Evolutionary conservation across 2,888 invertebrate species (phyloP), one percentile per base, ranked within the genome.

Genomic region (Trichogramma dendrolimi): DNA sequence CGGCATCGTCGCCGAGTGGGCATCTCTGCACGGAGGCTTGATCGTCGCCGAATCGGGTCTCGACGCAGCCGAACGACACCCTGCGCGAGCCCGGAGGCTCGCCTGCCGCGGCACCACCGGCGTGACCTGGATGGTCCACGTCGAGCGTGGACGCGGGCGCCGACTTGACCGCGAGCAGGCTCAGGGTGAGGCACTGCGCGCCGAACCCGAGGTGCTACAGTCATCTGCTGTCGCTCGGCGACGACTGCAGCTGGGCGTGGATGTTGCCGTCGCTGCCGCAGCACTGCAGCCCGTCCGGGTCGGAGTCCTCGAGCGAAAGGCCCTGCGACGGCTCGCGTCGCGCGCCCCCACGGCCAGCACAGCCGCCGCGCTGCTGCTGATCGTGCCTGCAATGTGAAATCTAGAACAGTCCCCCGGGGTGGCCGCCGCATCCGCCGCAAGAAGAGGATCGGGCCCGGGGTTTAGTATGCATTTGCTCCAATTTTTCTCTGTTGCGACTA

Each of bases 281-380:
- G 73, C 58, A 53, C 66, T 63, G 54, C 8, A 43, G 52, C 66
- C 76, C 64, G 27, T 78, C 77, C 39, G 72, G 75, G 67, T 78
- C 78, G 42, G 78, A 78, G 61, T 78, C 78, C 66, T 78, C 78
- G 69, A 78, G 74, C 63, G 77, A 78, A 53, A 72, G 71, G 10
- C 77, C 76, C 62, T 75, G 76, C 59, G 76, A 71, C 40, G 75
- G 71, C 61, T 70, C 71, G 64, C 70, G 73, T 60, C 71, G 72
- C 64, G 70, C 67, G n/a, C 75, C 73, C 54, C 71, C 73, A 61
- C 74, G 72, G 61, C 27, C 27, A 27, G 27, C 2, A 27, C 27
- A 1, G 27, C 27, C 1, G 27, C 74, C 76, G 67, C 76, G 75
- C 44, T 73, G 75, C 50, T 75, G 75, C 58, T 75, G 70, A 47